These are phyloP conservation scores for Acipenser oxyrinchus DNA, from an alignment of 2,797 vertebrate genomes.

Conservation along the genomic window DNA sequence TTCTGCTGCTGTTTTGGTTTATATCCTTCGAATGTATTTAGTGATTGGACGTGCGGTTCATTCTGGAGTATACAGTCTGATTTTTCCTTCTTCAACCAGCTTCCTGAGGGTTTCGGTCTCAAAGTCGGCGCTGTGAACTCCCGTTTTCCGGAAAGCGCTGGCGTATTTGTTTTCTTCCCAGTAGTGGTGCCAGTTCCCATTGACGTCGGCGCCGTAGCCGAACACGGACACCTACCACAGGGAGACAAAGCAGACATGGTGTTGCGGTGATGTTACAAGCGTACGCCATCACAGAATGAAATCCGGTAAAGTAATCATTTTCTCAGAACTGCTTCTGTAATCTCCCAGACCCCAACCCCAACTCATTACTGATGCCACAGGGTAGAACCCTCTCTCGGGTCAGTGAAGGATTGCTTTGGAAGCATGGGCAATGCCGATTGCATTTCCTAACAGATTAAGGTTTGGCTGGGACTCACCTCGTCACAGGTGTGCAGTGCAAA, in stretches of 20 bases:
- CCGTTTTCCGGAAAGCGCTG: conserved; percentile 61
- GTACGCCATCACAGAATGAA: conserved; percentile 1
- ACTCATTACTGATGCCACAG: neutral
- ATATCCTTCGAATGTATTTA: too few relatives aligned
- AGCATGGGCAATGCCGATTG: neutral
- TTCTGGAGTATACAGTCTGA: conserved; percentile 33
- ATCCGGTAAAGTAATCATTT: neutral
- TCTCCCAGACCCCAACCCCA: neutral
- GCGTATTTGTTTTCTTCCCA: conserved; percentile 63
- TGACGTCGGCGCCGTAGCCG: conserved; percentile 63
- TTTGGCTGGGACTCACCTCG: conserved; percentile 41
- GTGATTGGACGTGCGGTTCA: too few relatives aligned
- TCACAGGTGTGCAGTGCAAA: conserved; percentile 69
- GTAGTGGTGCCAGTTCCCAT: conserved; percentile 77
- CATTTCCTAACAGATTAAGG: neutral
- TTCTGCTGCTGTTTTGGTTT: too few relatives aligned
- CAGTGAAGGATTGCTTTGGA: neutral
- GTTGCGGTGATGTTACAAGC: neutral
- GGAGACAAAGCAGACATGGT: neutral
- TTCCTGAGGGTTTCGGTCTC: conserved; percentile 44
- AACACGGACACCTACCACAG: conserved; percentile 63
- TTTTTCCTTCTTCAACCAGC: conserved; percentile 48
- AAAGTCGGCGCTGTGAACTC: conserved; percentile 61
- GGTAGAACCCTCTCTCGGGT: neutral
- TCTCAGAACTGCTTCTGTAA: neutral